Evolutionary conservation across 2,797 vertebrate species (phyloP).

Genomic region (Macropus fuliginosus): DNA sequence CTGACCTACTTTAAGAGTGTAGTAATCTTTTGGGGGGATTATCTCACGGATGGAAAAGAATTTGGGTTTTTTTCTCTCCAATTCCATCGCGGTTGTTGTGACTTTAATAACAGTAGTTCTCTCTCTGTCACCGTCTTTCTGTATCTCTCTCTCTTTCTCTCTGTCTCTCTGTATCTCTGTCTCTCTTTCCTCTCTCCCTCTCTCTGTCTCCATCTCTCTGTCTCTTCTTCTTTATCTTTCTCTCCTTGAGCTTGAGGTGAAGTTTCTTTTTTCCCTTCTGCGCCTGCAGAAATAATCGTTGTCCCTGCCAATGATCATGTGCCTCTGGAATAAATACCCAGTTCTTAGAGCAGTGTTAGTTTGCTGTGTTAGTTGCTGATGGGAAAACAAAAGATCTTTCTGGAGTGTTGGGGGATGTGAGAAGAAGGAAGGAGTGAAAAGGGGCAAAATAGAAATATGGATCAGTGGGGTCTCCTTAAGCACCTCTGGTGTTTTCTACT

Average conservation of each 20-base stretch:
- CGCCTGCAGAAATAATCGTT: not conserved
- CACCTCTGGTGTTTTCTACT: not conserved
- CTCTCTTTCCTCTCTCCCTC: no score
- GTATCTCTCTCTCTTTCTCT: conserved; percentile 1
- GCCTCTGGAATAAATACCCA: conserved; percentile 8
- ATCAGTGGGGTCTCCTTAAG: not conserved
- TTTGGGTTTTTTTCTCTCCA: conserved; percentile 14
- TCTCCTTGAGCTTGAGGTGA: conserved; percentile 38
- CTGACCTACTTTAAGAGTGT: conserved; percentile 56
- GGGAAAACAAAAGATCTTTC: conserved; percentile 32
- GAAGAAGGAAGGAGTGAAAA: not conserved
- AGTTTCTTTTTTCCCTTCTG: not conserved
- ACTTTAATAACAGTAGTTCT: not conserved
- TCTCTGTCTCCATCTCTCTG: no score
- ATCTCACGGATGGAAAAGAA: conserved; percentile 37
- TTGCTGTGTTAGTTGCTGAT: not conserved
- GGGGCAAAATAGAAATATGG: not conserved
- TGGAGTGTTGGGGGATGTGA: not conserved
- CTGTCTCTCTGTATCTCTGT: no score
- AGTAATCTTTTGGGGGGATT: conserved; percentile 52
- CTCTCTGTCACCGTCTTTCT: not conserved
- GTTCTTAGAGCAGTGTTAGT: not conserved
- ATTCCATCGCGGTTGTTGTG: conserved; percentile 47
- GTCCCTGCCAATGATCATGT: conserved; percentile 9
- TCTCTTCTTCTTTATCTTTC: not conserved